Base-by-base conservation (phyloP, 92 coral and sea anemone genomes). In the Bergia sp. region DNA sequence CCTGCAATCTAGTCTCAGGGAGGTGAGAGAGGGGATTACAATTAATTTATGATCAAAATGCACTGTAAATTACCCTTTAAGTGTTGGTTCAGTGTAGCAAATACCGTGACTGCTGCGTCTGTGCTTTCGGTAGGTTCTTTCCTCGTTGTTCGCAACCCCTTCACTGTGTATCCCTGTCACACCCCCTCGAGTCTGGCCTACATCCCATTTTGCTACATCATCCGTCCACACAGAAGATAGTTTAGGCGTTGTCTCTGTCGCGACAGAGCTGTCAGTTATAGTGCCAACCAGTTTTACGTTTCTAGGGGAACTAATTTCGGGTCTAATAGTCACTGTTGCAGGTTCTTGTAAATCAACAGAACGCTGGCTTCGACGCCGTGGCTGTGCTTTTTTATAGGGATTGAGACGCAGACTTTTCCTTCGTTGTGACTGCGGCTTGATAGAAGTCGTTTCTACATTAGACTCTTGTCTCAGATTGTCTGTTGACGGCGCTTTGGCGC, bases 21-120 rank as follows among this genome's bases (percentile, higher is more conserved):
- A 7, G 53, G 53, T 12, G 16, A 53, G 2, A 53, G 58, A 12
- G 58, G 58, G 18, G 58, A 53, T 53, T 18, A 53, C 2, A 15
- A 2, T 10, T 1, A 53, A 10, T 1, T 10, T 10, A 10, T 2
- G 13, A 10, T 0, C 58, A 53, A 53, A 53, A 16, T 20, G 6
- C 29, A 61, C 29, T 18, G n/a, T 7, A 3, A 18, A 40, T 71
- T 44, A 84, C 87, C 87, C 72, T 13, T 36, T 84, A 29, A 84
- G 87, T 18, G 87, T 44, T 39, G 87, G 87, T 71, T 84, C 87
- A 10, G 87, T 84, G 78, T 84, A 84, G 65, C 87, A 84, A 49
- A 84, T 15, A 4, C 87, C 69, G 41, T 84, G 67, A 36, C 79
- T 84, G 23, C 87, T 69, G 38, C 87, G 64, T 66, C 78, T 84